Percentiles rank a stretch among this genome's conserved stretches.
These are phyloP conservation scores for Danaus chrysippus DNA, from an alignment of 2,888 invertebrate species.

Conservation along the genomic window DNA sequence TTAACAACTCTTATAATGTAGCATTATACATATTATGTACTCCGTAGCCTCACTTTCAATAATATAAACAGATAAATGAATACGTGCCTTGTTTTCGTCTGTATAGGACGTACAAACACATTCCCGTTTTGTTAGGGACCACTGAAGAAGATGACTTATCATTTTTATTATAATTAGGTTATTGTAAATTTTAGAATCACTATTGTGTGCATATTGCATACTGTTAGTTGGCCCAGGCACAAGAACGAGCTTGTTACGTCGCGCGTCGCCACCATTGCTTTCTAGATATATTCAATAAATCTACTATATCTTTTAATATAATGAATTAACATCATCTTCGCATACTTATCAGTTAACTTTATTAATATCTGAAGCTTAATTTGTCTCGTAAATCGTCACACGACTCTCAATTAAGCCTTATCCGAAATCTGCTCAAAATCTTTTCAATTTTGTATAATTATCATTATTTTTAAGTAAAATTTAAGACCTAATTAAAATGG, in stretches of 20 bases:
- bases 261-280: constrained; percentile 29
- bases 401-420: constrained; percentile 25
- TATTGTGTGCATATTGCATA: background rate
- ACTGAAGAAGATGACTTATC: constrained; percentile 1
- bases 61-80: background rate
- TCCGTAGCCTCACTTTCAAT: background rate
- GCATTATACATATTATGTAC: background rate
- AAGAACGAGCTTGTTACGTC: constrained; percentile 1
- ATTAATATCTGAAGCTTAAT: constrained; percentile 49
- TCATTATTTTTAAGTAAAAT: constrained; percentile 41
- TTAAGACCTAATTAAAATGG: constrained; percentile 65
- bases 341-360: constrained; percentile 47
- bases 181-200: too few species aligned
- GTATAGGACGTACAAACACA: constrained; percentile 5
- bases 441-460: constrained; percentile 33
- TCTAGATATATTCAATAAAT: constrained; percentile 45
- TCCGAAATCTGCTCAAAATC: constrained; percentile 24
- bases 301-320: constrained; percentile 50
- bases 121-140: background rate
- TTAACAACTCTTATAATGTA: background rate
- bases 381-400: constrained; percentile 37
- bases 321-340: constrained; percentile 41
- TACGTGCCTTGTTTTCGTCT: background rate
- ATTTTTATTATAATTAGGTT: background rate
- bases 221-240: constrained; percentile 1